phyloP scores from a whole-genome alignment of 92 coral and sea anemone species.

The Zoanthus gigantus region DNA sequence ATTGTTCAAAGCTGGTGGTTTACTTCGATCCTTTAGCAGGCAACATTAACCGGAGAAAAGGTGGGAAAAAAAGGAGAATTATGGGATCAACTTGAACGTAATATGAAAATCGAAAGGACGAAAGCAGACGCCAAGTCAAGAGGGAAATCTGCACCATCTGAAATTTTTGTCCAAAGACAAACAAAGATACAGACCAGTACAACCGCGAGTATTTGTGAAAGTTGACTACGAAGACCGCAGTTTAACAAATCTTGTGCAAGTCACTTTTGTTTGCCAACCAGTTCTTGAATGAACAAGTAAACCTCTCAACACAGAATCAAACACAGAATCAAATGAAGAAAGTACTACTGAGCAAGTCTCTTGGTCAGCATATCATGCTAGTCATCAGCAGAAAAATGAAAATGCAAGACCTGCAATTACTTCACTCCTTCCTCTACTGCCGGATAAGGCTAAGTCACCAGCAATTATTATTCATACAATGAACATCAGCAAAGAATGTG shows the following conservation, averaged over 20 bases:
- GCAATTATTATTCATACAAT: slow-evolving; percentile 35
- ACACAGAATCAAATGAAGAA: too few species aligned
- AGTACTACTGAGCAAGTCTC: neutral
- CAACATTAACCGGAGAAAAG: too few species aligned
- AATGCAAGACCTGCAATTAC: slow-evolving; percentile 15
- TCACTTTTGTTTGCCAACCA: slow-evolving; percentile 22
- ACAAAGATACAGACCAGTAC: neutral
- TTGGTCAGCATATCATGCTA: neutral
- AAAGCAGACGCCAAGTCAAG: too few species aligned
- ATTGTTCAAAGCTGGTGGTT: too few species aligned
- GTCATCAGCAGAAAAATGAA: neutral
- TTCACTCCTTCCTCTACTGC: slow-evolving; percentile 28
- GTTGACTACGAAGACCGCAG: neutral
- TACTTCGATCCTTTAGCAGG: too few species aligned
- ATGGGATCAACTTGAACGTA: too few species aligned
- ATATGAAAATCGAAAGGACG: too few species aligned
- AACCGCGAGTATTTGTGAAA: slow-evolving; percentile 9
- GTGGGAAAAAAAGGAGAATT: too few species aligned
- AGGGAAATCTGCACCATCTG: too few species aligned
- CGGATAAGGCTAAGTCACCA: slow-evolving; percentile 18
- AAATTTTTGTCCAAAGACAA: slow-evolving; percentile 8
- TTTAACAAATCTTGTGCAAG: slow-evolving; percentile 11
- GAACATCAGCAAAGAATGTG: neutral
- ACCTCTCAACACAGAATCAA: too few species aligned
- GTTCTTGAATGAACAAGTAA: neutral